phyloP scores from a whole-genome alignment of 1,140 invertebrate genomes.

The Trachymyrmex septentrionalis region DNA sequence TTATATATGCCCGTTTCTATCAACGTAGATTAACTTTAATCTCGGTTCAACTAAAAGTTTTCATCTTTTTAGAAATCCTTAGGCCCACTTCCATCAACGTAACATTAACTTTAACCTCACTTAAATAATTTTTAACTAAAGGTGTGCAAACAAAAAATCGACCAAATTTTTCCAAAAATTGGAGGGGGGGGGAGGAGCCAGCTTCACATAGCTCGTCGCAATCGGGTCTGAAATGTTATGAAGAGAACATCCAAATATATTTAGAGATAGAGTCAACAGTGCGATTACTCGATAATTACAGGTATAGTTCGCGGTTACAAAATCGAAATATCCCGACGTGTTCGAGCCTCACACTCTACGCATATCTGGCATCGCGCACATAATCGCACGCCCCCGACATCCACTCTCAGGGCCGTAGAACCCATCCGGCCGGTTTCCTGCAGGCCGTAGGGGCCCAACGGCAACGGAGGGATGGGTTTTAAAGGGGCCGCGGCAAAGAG shows the following conservation, averaged over 20 bases:
- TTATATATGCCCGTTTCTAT: no score
- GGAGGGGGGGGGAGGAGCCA: no score
- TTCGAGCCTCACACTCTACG: not conserved
- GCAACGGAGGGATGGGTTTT: constrained; percentile 71
- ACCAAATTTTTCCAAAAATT: no score
- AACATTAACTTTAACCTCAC: no score
- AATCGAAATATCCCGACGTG: constrained; percentile 17
- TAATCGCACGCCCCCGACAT: constrained; percentile 37
- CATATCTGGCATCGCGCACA: not conserved
- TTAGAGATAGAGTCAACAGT: not conserved
- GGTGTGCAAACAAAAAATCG: no score
- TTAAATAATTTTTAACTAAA: no score
- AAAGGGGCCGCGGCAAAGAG: constrained; percentile 77
- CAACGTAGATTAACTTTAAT: no score
- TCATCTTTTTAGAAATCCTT: no score
- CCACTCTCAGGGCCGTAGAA: constrained; percentile 49
- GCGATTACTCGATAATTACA: not conserved
- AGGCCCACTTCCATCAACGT: no score
- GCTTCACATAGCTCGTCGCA: no score
- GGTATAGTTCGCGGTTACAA: not conserved
- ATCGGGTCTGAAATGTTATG: not conserved
- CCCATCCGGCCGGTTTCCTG: constrained; percentile 70
- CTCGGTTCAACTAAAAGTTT: no score
- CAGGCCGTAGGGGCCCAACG: constrained; percentile 37
- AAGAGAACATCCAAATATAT: not conserved